Evolutionary conservation across 1,140 invertebrate genomes (phyloP).

Genomic region (Halyomorpha halys): DNA sequence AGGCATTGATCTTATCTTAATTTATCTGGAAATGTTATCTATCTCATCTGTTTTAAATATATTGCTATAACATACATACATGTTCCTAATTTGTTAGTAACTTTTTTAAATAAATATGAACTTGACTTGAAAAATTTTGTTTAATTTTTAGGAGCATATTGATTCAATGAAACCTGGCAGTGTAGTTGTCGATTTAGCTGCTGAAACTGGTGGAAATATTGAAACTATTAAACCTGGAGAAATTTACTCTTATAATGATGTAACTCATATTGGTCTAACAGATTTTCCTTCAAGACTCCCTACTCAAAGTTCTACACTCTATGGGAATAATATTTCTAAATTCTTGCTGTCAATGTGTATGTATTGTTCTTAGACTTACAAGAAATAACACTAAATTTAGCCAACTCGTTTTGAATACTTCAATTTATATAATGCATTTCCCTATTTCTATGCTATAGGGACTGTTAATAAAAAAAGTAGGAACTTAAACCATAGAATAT

Average conservation of each 20-base stretch:
- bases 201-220: conserved; percentile 81
- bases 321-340: conserved; percentile 85
- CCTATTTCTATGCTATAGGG: too few relatives aligned
- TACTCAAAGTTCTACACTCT: conserved; percentile 75
- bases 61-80: background rate
- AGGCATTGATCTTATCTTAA: background rate
- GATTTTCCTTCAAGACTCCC: conserved; percentile 76
- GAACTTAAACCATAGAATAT: background rate
- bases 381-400: too few relatives aligned
- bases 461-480: too few relatives aligned
- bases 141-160: conserved; percentile 56
- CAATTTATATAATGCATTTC: too few relatives aligned
- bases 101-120: background rate
- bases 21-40: background rate
- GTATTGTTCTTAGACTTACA: background rate
- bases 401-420: too few relatives aligned
- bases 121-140: background rate
- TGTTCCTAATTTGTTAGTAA: too few relatives aligned
- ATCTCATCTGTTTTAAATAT: background rate
- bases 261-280: conserved; percentile 75
- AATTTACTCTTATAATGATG: conserved; percentile 62
- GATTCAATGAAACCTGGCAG: conserved; percentile 79
- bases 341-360: conserved; percentile 68
- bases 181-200: conserved; percentile 80
- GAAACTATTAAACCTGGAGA: conserved; percentile 73